Conservation (phyloP, 2,888 invertebrate species). For the Cremastinae sp. region DNA sequence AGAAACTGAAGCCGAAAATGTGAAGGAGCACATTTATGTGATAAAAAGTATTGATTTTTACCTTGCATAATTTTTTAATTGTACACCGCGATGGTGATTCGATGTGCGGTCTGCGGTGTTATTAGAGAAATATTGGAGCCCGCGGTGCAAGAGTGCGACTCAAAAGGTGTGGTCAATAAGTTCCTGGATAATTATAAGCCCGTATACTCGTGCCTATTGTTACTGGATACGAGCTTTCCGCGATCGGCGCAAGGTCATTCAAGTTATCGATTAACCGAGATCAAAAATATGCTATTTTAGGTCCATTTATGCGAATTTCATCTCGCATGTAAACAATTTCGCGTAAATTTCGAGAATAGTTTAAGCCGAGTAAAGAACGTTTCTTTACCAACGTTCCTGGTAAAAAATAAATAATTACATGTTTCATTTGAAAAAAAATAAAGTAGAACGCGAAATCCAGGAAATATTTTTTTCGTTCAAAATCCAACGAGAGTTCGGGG, state of each 20-base stretch:
- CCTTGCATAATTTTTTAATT: conserved; percentile 2
- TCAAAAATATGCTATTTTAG: conserved; percentile 1
- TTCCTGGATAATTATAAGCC: conserved; percentile 50
- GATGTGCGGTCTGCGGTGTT: conserved; percentile 3
- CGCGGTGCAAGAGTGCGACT: conserved; percentile 27
- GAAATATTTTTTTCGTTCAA: neutral
- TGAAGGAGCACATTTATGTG: neutral
- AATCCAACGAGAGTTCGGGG: no score
- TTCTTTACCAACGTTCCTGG: no score
- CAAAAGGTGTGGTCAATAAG: conserved; percentile 56
- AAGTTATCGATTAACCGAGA: conserved; percentile 59
- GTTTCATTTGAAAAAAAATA: no score
- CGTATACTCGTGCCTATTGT: conserved; percentile 15
- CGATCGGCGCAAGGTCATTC: conserved; percentile 57
- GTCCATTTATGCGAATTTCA: no score
- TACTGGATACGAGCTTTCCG: conserved; percentile 31
- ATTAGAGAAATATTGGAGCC: conserved; percentile 22
- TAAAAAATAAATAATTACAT: no score
- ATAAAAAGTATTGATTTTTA: conserved; percentile 3
- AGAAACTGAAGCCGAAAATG: neutral
- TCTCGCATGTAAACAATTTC: no score
- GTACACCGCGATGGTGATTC: neutral
- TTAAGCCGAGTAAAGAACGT: no score
- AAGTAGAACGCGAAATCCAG: conserved; percentile 49
- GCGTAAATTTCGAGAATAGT: no score